A percentile compares a stretch with the other conserved stretches of the same genome.
Conservation (phyloP, 2,113 vertebrate species). For the Sprattus sprattus region DNA sequence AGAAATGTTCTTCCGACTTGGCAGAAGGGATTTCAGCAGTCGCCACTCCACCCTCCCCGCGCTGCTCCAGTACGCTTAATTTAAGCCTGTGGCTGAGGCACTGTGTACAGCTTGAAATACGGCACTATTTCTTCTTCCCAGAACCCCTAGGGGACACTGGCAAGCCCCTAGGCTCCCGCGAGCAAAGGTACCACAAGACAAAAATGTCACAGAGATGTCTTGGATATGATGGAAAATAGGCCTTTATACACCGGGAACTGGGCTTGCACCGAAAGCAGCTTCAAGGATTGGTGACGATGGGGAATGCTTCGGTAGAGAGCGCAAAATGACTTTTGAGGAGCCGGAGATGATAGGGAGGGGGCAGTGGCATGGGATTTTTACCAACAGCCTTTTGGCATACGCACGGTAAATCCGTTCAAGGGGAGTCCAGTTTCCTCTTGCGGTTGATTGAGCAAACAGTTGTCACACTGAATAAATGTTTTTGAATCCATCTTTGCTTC, state of each 20-base stretch:
- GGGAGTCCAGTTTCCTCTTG: slow-evolving; percentile 19
- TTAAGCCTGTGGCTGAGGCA: slow-evolving; percentile 74
- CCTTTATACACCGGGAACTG: slow-evolving; percentile 60
- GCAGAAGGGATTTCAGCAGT: slow-evolving; percentile 60
- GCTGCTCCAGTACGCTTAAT: slow-evolving; percentile 69
- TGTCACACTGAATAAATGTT: slow-evolving; percentile 46
- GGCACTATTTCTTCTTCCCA: slow-evolving; percentile 65
- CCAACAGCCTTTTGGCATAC: not conserved
- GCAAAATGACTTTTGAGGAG: slow-evolving; percentile 48
- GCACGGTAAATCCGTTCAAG: not conserved
- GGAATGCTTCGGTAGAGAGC: slow-evolving; percentile 30
- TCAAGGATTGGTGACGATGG: slow-evolving; percentile 55
- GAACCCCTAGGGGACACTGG: slow-evolving; percentile 69
- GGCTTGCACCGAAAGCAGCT: slow-evolving; percentile 53
- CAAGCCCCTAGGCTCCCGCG: slow-evolving; percentile 62
- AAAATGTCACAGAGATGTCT: slow-evolving; percentile 66
- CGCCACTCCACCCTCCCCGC: slow-evolving; percentile 9
- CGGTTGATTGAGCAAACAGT: slow-evolving; percentile 56
- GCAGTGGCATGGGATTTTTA: slow-evolving; percentile 17
- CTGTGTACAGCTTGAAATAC: slow-evolving; percentile 68
- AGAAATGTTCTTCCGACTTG: slow-evolving; percentile 62
- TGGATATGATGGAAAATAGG: slow-evolving; percentile 62
- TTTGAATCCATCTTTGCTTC: slow-evolving; percentile 15
- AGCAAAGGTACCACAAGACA: slow-evolving; percentile 71
- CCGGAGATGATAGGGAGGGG: slow-evolving; percentile 35